phyloP scores from a whole-genome alignment of 1,140 invertebrate species.

The Episyrphus balteatus region DNA sequence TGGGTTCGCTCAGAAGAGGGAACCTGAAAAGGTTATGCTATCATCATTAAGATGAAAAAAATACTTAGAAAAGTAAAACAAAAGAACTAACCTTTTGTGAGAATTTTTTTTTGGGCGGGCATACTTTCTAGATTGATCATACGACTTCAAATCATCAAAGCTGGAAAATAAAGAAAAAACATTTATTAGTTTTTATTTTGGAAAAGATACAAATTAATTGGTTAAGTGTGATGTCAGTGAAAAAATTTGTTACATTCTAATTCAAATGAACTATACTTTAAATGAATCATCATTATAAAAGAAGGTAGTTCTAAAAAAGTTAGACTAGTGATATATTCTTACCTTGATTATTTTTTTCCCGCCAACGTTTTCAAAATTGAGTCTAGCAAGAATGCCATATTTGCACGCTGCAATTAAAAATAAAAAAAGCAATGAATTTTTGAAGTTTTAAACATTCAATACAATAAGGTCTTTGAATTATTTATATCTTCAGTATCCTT shows the following conservation, averaged over 20 bases:
- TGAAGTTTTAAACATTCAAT: no score
- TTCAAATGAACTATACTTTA: conserved; percentile 33
- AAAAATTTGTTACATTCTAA: conserved; percentile 27
- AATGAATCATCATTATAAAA: neutral
- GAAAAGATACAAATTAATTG: neutral
- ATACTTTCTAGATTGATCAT: neutral
- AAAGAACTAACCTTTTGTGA: neutral
- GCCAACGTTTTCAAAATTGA: no score
- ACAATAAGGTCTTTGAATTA: no score
- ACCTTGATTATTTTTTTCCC: no score
- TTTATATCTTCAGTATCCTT: conserved; percentile 9
- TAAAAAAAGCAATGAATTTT: neutral
- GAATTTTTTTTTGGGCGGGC: neutral
- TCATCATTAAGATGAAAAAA: conserved; percentile 17
- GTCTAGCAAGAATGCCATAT: neutral
- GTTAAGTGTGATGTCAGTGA: conserved; percentile 13
- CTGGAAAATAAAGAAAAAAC: neutral
- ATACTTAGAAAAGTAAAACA: neutral
- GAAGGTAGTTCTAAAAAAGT: neutral
- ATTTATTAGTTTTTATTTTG: neutral
- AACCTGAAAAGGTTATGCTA: conserved; percentile 19
- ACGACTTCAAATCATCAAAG: neutral
- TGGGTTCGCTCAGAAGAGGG: conserved; percentile 35
- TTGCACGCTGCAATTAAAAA: neutral
- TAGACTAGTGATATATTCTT: neutral